These are phyloP conservation scores for Callospermophilus lateralis DNA, from an alignment of 2,113 vertebrate species.

Conservation along the genomic window DNA sequence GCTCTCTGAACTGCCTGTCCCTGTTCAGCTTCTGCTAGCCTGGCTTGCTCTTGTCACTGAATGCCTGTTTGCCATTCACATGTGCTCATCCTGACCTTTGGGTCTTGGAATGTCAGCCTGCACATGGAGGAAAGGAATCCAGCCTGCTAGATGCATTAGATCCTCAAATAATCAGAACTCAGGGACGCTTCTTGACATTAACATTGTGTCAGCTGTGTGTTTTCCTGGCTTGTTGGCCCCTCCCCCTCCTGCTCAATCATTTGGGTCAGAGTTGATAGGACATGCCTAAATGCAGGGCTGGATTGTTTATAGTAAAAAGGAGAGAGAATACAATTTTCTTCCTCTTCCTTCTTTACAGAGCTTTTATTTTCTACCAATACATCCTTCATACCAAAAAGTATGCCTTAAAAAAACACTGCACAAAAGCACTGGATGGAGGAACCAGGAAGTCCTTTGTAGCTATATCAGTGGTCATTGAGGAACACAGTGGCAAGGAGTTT, in stretches of 20 bases:
- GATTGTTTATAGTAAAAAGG: neutral
- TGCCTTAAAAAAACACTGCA: neutral
- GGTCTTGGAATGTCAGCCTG: neutral
- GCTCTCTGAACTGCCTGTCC: neutral
- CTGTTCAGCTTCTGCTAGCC: neutral
- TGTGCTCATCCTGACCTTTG: slow-evolving; percentile 70
- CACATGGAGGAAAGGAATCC: neutral
- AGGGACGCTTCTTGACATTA: neutral
- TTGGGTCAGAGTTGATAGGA: neutral
- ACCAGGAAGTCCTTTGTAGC: neutral
- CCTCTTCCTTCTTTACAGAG: neutral
- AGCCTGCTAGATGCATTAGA: slow-evolving; percentile 56
- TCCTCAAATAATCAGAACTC: neutral
- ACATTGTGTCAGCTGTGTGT: neutral
- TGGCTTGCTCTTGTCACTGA: neutral
- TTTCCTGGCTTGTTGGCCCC: neutral
- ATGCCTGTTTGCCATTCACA: neutral
- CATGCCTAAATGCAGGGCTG: neutral
- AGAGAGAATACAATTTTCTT: neutral
- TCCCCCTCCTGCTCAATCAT: neutral
- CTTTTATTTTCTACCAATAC: neutral
- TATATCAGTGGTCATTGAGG: neutral
- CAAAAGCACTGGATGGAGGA: neutral
- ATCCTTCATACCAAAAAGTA: neutral
- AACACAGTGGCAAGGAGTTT: neutral